Evolutionary conservation across 2,797 vertebrate genomes (phyloP), one percentile per base, ranked within the genome.

Genomic region (Catamblyrhynchus diadema): DNA sequence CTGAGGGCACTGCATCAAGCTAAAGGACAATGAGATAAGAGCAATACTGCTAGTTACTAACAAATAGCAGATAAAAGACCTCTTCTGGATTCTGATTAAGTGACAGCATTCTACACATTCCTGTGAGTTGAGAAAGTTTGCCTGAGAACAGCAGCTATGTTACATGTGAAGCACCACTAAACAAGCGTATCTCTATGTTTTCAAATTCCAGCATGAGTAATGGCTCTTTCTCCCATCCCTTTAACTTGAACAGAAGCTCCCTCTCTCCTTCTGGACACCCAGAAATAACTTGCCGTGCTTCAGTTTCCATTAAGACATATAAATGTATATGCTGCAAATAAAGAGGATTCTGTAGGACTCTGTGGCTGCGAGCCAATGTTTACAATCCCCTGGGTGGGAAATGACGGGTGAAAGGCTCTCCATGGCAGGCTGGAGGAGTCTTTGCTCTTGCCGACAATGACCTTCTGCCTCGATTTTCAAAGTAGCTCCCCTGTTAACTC

Each of bases 101-200:
- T 98, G 98, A 98, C 98, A 98, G 98, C 98, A 99, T 99, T 99
- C 98, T 99, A 97, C 94, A 98, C 98, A 99, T 99, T 99, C 99
- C 98, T 98, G 98, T 93, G 98, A 98, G 98, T 98, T 99, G 98
- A 98, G 98, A 98, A 97, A 98, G 95, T 96, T 97, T 94, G 96
- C 93, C 94, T 77, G 70, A 97, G 96, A 97, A 95, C 92, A 82
- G 97, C 94, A 79, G 97, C 96, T 96, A 94, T 83, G 93, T 93
- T 96, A 91, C 96, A 96, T 54, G 93, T 51, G 95, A 96, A 97
- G 94, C 72, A 78, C 81, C 80, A 93, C 90, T 95, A 94, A 97
- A 96, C 95, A 97, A 97, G 96, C 89, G 51, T 97, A 96, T 97
- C 97, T 97, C 94, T 96, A 44, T 96, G 96, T 95, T 96, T 95